Conservation (phyloP, 37 sponge, comb jelly and placozoan species). For the Geodia barretti region DNA sequence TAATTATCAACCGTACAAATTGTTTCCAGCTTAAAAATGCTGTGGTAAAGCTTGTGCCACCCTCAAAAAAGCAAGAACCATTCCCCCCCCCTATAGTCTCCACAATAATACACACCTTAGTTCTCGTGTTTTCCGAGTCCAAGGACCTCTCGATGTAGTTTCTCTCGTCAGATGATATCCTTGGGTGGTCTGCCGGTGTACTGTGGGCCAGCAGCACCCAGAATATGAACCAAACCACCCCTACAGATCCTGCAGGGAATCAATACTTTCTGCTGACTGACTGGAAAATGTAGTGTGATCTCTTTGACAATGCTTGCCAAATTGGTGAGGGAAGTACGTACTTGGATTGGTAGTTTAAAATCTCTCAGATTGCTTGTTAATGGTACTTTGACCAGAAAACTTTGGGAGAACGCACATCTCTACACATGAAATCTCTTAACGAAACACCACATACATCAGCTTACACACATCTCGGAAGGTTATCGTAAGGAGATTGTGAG, state of each 20-base stretch:
- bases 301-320: not conserved
- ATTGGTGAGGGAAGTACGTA: not conserved
- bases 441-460: too few species aligned
- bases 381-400: not conserved
- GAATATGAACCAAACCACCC: constrained; percentile 82
- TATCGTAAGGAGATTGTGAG: too few species aligned
- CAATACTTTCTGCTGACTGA: not conserved
- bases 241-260: constrained; percentile 60
- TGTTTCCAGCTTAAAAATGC: too few species aligned
- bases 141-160: constrained; percentile 75
- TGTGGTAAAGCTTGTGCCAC: too few species aligned
- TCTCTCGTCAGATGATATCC: constrained; percentile 71
- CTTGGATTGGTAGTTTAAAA: not conserved
- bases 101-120: too few species aligned
- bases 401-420: too few species aligned
- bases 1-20: too few species aligned
- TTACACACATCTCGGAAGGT: too few species aligned
- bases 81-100: too few species aligned
- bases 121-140: not conserved
- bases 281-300: not conserved
- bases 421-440: too few species aligned
- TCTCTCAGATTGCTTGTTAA: too few species aligned
- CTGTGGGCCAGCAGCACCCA: constrained; percentile 82
- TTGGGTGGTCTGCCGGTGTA: constrained; percentile 70
- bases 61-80: too few species aligned